Conservation (phyloP, 2,113 vertebrate species). For the Panthera uncia region DNA sequence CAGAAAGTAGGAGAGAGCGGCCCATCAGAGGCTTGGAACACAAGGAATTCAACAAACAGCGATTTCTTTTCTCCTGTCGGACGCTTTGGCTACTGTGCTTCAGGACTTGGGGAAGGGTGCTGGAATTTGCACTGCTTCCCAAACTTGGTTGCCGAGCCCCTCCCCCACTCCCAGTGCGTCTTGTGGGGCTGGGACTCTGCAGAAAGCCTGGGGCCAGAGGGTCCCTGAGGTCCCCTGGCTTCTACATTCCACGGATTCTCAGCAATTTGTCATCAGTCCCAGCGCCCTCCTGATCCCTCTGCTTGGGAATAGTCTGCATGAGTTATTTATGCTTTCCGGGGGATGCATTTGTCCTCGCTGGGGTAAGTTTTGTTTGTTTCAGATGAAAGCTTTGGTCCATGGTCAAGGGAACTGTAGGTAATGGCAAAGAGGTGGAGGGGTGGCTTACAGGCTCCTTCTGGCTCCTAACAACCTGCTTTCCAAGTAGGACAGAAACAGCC, state of each 20-base stretch:
- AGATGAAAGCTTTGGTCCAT: background rate
- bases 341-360: background rate
- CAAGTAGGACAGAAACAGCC: background rate
- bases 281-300: background rate
- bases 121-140: background rate
- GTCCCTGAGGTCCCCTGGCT: background rate
- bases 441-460: background rate
- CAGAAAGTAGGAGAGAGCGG: background rate
- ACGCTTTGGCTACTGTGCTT: background rate
- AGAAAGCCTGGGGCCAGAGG: background rate
- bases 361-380: background rate
- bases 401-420: background rate
- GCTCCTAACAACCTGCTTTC: background rate
- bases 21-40: background rate
- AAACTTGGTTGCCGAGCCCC: background rate
- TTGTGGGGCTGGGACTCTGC: background rate
- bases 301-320: conserved; percentile 6
- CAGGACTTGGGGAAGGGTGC: background rate
- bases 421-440: background rate
- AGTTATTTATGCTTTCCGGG: background rate
- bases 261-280: background rate
- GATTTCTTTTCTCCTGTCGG: background rate
- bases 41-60: background rate
- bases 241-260: background rate
- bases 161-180: background rate